These are phyloP conservation scores for Yponomeuta cagnagella DNA, from an alignment of 2,888 invertebrate genomes.

Conservation along the genomic window DNA sequence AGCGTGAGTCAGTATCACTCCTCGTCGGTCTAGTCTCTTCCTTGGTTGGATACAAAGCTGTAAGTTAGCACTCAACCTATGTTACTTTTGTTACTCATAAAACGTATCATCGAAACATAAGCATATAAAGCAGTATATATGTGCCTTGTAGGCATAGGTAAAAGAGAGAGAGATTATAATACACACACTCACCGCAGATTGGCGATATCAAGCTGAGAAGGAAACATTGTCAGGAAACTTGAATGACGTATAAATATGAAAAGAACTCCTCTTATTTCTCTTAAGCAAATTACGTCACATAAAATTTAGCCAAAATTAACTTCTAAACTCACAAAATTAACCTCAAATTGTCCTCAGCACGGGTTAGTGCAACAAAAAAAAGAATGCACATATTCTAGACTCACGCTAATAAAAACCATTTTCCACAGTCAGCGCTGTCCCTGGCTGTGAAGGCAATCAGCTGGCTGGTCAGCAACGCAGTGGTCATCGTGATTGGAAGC, in stretches of 20 bases:
- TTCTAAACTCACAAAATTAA: background rate
- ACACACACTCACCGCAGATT: too few species aligned
- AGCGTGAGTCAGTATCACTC: slow-evolving; percentile 20
- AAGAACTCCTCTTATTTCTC: background rate
- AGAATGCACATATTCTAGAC: background rate
- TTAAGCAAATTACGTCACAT: background rate
- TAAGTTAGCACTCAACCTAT: slow-evolving; percentile 19
- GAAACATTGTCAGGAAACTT: too few species aligned
- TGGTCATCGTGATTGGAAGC: slow-evolving; percentile 32
- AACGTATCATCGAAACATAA: too few species aligned
- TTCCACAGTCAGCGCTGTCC: slow-evolving; percentile 28
- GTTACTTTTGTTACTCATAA: too few species aligned
- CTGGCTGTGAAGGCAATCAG: slow-evolving; percentile 30
- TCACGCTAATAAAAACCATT: background rate
- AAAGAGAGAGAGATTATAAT: too few species aligned
- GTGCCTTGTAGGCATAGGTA: too few species aligned
- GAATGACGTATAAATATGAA: too few species aligned
- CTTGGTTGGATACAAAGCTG: slow-evolving; percentile 31
- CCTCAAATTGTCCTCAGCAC: too few species aligned
- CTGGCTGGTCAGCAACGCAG: slow-evolving; percentile 36
- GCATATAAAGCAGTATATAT: too few species aligned
- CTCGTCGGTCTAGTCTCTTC: slow-evolving; percentile 25
- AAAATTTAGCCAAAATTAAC: background rate
- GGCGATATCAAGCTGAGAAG: too few species aligned
- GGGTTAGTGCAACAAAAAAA: too few species aligned